Conservation (phyloP, 2,797 vertebrate genomes). For the Macropodus opercularis region DNA sequence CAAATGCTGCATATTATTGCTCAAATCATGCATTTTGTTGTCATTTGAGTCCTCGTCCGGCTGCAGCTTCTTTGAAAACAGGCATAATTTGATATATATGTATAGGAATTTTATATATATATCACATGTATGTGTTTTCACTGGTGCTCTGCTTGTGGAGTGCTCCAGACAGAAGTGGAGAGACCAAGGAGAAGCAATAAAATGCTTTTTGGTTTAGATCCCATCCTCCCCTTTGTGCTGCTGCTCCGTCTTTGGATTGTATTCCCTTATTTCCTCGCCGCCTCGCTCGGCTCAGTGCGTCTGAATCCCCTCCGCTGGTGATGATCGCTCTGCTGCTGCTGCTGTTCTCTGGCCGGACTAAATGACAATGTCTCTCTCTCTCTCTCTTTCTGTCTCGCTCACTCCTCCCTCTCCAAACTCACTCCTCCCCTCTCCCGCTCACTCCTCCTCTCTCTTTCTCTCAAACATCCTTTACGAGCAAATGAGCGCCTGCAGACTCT, state of each 20-base stretch:
- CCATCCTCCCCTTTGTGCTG: constrained; percentile 59
- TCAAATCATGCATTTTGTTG: constrained; percentile 44
- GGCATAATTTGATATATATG: constrained; percentile 89
- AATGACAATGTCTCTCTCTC: constrained; percentile 67
- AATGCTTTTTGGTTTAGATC: constrained; percentile 60
- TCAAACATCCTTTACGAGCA: constrained; percentile 68
- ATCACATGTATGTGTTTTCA: constrained; percentile 89
- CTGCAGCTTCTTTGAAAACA: constrained; percentile 84
- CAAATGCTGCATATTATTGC: constrained; percentile 62
- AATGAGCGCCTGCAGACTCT: constrained; percentile 68
- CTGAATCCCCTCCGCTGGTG: constrained; percentile 62
- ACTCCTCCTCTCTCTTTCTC: constrained; percentile 17
- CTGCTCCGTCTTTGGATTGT: constrained; percentile 54
- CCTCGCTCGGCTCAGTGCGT: constrained; percentile 43
- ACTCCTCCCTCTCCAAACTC: constrained; percentile 47
- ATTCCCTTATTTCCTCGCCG: constrained; percentile 59
- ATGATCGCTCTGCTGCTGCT: constrained; percentile 58
- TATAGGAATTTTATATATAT: constrained; percentile 86
- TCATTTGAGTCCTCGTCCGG: constrained; percentile 76
- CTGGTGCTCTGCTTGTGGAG: constrained; percentile 81
- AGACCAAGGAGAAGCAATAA: constrained; percentile 58
- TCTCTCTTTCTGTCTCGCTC: constrained; percentile 39
- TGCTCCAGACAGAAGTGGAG: constrained; percentile 75
- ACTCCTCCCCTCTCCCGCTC: constrained; percentile 56
- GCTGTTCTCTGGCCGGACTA: constrained; percentile 72